Base-by-base conservation (phyloP, 2,113 vertebrate genomes). In the Lepisosteus oculatus region DNA sequence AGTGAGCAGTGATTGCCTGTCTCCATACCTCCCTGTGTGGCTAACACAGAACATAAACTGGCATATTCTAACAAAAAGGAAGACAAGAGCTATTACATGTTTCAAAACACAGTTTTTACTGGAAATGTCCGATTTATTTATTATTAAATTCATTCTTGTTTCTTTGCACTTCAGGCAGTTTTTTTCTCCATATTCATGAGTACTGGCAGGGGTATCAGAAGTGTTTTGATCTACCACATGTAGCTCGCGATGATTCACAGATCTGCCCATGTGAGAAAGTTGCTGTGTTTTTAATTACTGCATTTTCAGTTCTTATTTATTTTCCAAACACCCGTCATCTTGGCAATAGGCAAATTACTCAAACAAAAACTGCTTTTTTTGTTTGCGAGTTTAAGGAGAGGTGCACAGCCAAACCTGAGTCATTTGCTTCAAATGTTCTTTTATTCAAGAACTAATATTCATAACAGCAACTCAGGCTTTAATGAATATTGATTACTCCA, bases 401-500 rank as follows among this genome's bases (percentile, higher is more conserved):
- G 70, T 65, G 73, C 11, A n/a, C 9, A n/a, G 14, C 13, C 13
- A 59, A 13, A 59, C 67, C 74, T 77, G 69, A 83, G 61, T 74
- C 70, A 80, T 81, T 85, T 83, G 84, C 72, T 81, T 85, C 75
- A 68, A 69, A 42, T 68, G 76, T 67, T 68, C 73, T 81, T 83
- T 82, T 78, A 79, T 80, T 79, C 78, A 78, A 79, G 72, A 72
- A 83, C 78, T 85, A 88, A 88, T 85, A 87, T 86, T 84, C 83
- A 82, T 84, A 87, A 79, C 5, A 83, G 80, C 78, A 77, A 86
- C 82, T 85, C 84, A 84, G 81, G 84, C 84, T 91, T 87, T 84
- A 89, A 90, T 91, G 87, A 88, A 92, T 92, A 90, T 78, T 90
- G 87, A 92, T 92, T 86, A 90, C 90, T 90, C 88, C 69, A 72